phyloP scores from a whole-genome alignment of 2,888 invertebrate species.

The Lymantria monacha region DNA sequence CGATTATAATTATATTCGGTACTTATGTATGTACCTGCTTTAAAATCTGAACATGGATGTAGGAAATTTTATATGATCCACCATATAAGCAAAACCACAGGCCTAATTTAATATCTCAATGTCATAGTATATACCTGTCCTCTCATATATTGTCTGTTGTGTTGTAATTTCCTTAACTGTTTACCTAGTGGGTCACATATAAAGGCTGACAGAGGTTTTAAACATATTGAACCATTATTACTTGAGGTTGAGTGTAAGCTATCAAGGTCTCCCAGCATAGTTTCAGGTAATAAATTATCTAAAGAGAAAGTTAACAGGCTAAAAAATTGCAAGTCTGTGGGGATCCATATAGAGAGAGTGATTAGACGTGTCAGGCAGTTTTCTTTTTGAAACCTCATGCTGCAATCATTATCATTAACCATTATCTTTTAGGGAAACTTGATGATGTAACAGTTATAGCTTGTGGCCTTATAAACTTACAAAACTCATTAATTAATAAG shows the following conservation, averaged over 20 bases:
- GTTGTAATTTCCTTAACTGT: background rate
- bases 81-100: background rate
- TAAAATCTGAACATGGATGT: background rate
- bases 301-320: background rate
- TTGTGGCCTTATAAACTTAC: background rate
- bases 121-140: background rate
- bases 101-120: background rate
- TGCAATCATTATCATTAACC: background rate
- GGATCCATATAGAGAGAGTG: background rate
- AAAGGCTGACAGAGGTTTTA: background rate
- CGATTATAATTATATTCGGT: background rate
- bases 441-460: background rate
- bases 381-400: background rate
- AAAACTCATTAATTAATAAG: background rate
- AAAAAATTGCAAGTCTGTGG: background rate
- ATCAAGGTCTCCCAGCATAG: background rate
- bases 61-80: background rate
- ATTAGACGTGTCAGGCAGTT: background rate
- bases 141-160: background rate
- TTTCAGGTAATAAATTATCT: background rate
- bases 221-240: no score
- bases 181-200: background rate
- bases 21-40: background rate
- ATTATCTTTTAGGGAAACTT: background rate
- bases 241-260: background rate